Conservation (phyloP, 2,113 vertebrate species). For the Pseudopipra pipra region DNA sequence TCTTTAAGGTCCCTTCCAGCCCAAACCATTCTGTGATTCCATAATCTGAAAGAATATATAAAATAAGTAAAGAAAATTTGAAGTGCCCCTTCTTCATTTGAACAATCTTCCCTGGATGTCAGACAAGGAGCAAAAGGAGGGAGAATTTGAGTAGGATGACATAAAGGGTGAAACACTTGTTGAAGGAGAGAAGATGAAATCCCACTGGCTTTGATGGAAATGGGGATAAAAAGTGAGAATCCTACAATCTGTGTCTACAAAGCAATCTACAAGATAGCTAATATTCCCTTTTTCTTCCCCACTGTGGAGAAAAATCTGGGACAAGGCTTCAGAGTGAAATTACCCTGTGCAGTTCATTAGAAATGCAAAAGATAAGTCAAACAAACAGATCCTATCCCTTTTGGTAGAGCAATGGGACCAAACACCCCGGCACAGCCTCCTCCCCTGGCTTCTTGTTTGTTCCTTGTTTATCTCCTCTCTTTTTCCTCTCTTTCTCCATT, state of each 20-base stretch:
- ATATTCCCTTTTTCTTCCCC: background rate
- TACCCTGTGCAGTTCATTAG: background rate
- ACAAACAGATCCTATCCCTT: background rate
- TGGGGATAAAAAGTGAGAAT: background rate
- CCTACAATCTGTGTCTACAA: background rate
- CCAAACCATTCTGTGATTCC: background rate
- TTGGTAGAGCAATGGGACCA: background rate
- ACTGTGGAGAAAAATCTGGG: background rate
- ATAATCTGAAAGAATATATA: background rate
- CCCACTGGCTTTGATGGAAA: background rate
- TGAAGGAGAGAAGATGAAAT: background rate
- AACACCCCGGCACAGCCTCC: background rate
- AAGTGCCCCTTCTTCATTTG: background rate
- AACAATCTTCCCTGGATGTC: background rate
- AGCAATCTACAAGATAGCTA: background rate
- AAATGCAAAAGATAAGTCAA: background rate
- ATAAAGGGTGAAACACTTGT: background rate
- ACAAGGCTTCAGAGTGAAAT: background rate
- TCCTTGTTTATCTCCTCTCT: background rate
- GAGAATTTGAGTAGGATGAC: background rate
- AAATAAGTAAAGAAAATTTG: background rate
- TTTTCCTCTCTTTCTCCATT: background rate
- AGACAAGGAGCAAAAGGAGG: background rate
- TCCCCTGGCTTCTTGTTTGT: background rate
- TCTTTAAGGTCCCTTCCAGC: background rate